Conservation (phyloP, 1,140 invertebrate genomes). For the Bacillus rossius region DNA sequence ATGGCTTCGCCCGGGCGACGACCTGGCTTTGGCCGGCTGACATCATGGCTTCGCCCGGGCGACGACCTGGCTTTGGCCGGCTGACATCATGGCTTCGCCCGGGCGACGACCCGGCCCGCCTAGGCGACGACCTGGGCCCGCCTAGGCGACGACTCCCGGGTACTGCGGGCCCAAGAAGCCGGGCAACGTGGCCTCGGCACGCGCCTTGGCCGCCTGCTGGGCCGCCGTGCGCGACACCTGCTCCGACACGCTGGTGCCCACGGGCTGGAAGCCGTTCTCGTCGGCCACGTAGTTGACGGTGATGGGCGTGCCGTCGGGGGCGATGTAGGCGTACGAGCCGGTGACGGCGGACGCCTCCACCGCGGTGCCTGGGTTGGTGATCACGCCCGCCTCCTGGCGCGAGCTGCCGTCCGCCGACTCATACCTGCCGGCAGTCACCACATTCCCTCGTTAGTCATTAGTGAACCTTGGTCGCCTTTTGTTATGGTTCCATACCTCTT, state of each 20-base stretch:
- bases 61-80: too few species aligned
- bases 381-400: not conserved
- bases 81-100: too few species aligned
- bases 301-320: conserved; percentile 57
- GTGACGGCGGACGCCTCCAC: conserved; percentile 50
- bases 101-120: too few species aligned
- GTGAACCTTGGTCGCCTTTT: too few species aligned
- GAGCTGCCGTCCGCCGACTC: conserved; percentile 11
- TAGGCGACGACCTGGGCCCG: too few species aligned
- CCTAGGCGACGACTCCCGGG: too few species aligned
- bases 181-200: not conserved
- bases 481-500: too few species aligned
- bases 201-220: conserved; percentile 8
- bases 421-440: conserved; percentile 1
- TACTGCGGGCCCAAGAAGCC: not conserved
- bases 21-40: too few species aligned
- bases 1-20: too few species aligned
- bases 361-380: conserved; percentile 12
- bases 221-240: conserved; percentile 1
- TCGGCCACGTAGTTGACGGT: conserved; percentile 55
- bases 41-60: too few species aligned
- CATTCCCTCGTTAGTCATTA: not conserved
- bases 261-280: conserved; percentile 29
- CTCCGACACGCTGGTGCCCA: conserved; percentile 8
- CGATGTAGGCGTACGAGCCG: conserved; percentile 57